Evolutionary conservation across 2,888 invertebrate species (phyloP).

Genomic region (Halocaridina rubra): DNA sequence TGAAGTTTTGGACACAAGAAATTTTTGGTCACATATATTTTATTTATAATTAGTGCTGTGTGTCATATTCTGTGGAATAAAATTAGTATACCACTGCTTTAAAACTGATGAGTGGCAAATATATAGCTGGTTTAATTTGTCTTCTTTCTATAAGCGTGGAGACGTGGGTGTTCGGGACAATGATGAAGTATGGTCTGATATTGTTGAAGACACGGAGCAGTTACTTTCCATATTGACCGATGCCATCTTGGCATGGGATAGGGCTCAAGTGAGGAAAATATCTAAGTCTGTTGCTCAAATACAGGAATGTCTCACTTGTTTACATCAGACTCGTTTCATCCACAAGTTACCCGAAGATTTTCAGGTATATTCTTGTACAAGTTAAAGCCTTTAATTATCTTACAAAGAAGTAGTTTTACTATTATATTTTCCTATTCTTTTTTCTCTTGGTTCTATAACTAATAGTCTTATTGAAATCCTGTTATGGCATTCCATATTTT

Average conservation of each 20-base stretch:
- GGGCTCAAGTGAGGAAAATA: not conserved
- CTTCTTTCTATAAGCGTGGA: too few relatives aligned
- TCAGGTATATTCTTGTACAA: not conserved
- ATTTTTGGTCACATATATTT: too few relatives aligned
- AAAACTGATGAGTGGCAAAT: too few relatives aligned
- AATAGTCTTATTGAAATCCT: too few relatives aligned
- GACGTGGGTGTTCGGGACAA: conserved; percentile 19
- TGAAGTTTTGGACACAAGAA: too few relatives aligned
- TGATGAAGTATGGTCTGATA: conserved; percentile 21
- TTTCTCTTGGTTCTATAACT: too few relatives aligned
- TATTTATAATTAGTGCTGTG: too few relatives aligned
- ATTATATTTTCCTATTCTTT: too few relatives aligned
- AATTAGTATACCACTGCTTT: too few relatives aligned
- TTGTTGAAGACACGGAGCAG: conserved; percentile 21
- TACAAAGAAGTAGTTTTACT: too few relatives aligned
- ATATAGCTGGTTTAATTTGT: too few relatives aligned
- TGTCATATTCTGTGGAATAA: too few relatives aligned
- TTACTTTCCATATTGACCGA: conserved; percentile 13
- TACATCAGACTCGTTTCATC: not conserved
- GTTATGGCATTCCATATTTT: not conserved
- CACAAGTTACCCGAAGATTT: conserved; percentile 8
- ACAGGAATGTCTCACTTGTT: not conserved
- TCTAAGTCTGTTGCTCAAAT: not conserved
- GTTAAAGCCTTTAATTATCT: not conserved
- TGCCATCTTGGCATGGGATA: conserved; percentile 24